Conservation (phyloP, 1,140 invertebrate species). For the Trachymyrmex cornetzi region DNA sequence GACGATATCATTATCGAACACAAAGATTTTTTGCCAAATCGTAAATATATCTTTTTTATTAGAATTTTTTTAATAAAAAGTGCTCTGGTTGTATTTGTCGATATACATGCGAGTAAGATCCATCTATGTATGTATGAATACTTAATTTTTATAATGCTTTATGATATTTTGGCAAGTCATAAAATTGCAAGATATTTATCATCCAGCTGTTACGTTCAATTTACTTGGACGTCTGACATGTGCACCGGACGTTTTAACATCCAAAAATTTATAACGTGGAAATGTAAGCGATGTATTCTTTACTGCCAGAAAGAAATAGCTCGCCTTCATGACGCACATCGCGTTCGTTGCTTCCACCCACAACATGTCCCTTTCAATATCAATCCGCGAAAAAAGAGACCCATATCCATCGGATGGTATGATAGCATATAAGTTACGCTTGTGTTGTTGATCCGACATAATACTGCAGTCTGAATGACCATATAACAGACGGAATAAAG, state of each 20-base stretch:
- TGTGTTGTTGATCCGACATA: conserved; percentile 26
- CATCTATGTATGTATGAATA: background rate
- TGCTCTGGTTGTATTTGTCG: background rate
- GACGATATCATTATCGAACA: background rate
- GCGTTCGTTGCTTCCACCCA: conserved; percentile 19
- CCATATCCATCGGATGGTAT: background rate
- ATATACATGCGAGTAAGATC: background rate
- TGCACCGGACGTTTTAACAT: conserved; percentile 40
- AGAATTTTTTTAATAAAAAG: background rate
- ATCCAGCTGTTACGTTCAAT: conserved; percentile 40
- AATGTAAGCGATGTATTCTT: conserved; percentile 50
- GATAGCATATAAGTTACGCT: conserved; percentile 9
- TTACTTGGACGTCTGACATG: conserved; percentile 43
- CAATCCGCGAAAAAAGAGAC: conserved; percentile 42
- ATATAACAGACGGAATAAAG: conserved; percentile 29
- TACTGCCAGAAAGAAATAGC: conserved; percentile 51
- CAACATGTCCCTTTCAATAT: conserved; percentile 52
- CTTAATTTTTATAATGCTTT: conserved; percentile 6
- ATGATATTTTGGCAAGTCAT: background rate
- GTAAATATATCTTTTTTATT: background rate
- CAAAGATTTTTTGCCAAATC: background rate
- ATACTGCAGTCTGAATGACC: conserved; percentile 21
- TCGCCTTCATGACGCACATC: conserved; percentile 37
- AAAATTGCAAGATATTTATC: conserved; percentile 30
- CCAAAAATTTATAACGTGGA: conserved; percentile 57